Evolutionary conservation across 2,888 invertebrate genomes (phyloP), one percentile per base, ranked within the genome.

Genomic region (Tachystola acroxantha): DNA sequence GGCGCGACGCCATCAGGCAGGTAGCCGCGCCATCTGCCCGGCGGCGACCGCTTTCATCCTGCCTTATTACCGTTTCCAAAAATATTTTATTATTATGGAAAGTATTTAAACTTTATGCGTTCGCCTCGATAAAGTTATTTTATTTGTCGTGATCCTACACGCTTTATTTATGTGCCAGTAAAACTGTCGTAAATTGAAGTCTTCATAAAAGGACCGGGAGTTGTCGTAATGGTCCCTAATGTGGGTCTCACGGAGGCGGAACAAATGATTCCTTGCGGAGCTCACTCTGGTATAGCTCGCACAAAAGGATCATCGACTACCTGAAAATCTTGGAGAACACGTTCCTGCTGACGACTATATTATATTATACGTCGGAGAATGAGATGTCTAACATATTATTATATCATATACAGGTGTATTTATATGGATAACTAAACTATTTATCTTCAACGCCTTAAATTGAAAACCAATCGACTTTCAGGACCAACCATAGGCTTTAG

Each of bases 11-110:
- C 48, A 42, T 45, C 48, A 42, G 56, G 69, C 81, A 81, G 82
- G 84, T 80, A 84, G 78, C 48, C 63, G 58, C 56, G 62, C 66
- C 81, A 77, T 79, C 76, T 80, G 82, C 70, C 75, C 68, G 64
- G 65, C 79, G 81, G 80, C 78, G 71, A 68, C 59, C 73, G 75
- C 81, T 82, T 82, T 85, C 73, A 81, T 81, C 80, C 80, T 64
- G 64, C 63, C 70, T 72, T 80, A 78, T 75, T 73, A 72, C 66
- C 64, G 74, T 76, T 73, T 75, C 74, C 74, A 71, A 81, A 85
- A 81, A 81, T 79, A 81, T 80, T 81, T 81, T 76, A 79, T 77
- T 77, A 77, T 75, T 64, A 81, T 75, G 74, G 68, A 79, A 72
- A 73, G 73, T 71, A 74, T 81, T 80, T 73, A 70, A 78, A 73